Base-by-base conservation (phyloP, 2,113 vertebrate species). In the Syngnathoides biaculeatus region DNA sequence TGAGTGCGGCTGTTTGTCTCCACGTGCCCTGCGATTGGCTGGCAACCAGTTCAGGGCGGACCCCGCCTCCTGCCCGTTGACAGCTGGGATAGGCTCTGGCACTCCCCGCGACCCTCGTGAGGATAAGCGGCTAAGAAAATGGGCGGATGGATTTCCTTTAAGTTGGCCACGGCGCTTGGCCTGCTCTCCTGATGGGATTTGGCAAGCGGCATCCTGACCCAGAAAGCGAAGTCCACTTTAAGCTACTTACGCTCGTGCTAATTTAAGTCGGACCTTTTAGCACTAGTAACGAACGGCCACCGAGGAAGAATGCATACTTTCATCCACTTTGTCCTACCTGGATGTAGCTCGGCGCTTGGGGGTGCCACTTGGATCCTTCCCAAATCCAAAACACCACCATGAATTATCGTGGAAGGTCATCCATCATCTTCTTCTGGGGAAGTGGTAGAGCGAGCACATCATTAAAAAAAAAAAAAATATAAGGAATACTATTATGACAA, bases 231-330 rank as follows among this genome's bases (percentile, higher is more conserved):
- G 78, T 69, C 73, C 0, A 73, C 60, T 70, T 84, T 88, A 90
- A 92, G 86, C 88, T 84, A 69, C 81, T 92, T 90, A 88, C 56
- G 59, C 50, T 79, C 66, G 66, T 71, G 79, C 83, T 86, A 84
- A 84, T 86, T 86, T 83, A 70, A 79, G 78, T 72, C 73, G 58
- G 76, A 77, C 58, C 68, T 77, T 75, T 78, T 81, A 75, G 82
- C 77, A 82, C 78, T 72, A n/a, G 84, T 42, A n/a, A 78, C 69
- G 57, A 79, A 67, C 80, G 78, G 69, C 69, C 75, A 27, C 55
- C 30, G 52, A 55, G 24, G 71, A 82, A 67, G 74, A 83, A 80
- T 85, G 47, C 43, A 39, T 82, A 55, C 77, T 79, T 84, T 73
- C 56, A 81, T 75, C 75, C 60, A 57, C 50, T 79, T 80, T 81